These are phyloP conservation scores for Tetragonisca angustula DNA, from an alignment of 2,888 invertebrate genomes.

Conservation along the genomic window DNA sequence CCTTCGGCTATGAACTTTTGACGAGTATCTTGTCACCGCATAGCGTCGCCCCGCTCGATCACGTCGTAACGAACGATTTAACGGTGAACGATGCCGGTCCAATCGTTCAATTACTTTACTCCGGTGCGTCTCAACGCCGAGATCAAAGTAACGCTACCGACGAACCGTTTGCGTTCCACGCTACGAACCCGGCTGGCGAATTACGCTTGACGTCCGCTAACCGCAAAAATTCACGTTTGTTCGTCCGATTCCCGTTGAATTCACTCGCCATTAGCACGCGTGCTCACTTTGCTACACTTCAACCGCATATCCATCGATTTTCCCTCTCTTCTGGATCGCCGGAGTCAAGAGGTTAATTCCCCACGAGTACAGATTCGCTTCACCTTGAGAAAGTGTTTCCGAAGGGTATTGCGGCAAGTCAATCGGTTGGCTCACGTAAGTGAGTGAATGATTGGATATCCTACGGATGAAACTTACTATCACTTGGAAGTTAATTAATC, in stretches of 20 bases:
- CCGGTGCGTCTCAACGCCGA: slow-evolving; percentile 26
- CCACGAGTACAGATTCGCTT: neutral
- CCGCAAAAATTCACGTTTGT: neutral
- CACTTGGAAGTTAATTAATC: too few species aligned
- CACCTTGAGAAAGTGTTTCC: neutral
- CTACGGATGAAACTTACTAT: too few species aligned
- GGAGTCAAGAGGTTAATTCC: neutral
- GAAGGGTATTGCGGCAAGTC: neutral
- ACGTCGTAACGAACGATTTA: slow-evolving; percentile 50
- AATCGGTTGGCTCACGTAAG: neutral
- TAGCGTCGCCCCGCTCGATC: slow-evolving; percentile 14
- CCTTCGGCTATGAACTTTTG: slow-evolving; percentile 30
- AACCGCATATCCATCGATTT: neutral
- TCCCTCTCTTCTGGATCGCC: neutral
- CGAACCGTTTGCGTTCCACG: slow-evolving; percentile 7
- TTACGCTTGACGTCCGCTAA: neutral
- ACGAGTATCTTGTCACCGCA: slow-evolving; percentile 9
- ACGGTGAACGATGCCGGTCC: slow-evolving; percentile 23
- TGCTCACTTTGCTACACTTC: neutral
- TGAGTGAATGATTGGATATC: too few species aligned
- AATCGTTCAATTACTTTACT: slow-evolving; percentile 51
- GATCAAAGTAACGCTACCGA: slow-evolving; percentile 44
- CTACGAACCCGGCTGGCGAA: neutral
- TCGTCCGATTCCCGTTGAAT: slow-evolving; percentile 27
- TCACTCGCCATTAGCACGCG: slow-evolving; percentile 2